Conservation (phyloP, 2,888 invertebrate species). For the Drosophila anceps region DNA sequence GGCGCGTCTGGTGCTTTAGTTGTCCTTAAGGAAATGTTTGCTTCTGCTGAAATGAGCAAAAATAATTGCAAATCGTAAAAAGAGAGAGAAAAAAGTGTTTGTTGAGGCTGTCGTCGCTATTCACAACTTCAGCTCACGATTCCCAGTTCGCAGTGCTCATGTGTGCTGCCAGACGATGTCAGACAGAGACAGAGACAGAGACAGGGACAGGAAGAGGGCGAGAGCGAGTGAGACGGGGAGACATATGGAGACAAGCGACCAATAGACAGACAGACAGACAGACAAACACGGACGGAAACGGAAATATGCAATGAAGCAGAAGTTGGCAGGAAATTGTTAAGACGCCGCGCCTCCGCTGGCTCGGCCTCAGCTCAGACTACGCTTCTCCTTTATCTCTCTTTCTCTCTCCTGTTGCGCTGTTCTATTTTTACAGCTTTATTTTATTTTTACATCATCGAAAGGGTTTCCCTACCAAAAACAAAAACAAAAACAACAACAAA, state of each 20-base stretch:
- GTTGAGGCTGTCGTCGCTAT: conserved; percentile 56
- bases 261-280: conserved; percentile 38
- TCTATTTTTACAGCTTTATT: conserved; percentile 59
- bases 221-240: conserved; percentile 9
- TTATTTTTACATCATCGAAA: conserved; percentile 74
- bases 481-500: conserved; percentile 2
- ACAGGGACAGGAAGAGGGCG: no score
- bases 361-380: neutral
- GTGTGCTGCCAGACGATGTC: conserved; percentile 42
- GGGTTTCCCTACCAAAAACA: conserved; percentile 55
- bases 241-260: conserved; percentile 13
- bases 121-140: conserved; percentile 25
- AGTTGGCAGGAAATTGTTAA: conserved; percentile 81
- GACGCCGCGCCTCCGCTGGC: conserved; percentile 63
- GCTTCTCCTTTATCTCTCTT: neutral
- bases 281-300: conserved; percentile 64
- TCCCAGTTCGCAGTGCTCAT: conserved; percentile 35
- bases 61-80: conserved; percentile 81
- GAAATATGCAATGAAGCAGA: conserved; percentile 81
- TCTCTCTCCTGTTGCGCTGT: conserved; percentile 12
- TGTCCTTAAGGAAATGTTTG: conserved; percentile 76
- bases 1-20: conserved; percentile 49
- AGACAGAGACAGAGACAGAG: conserved; percentile 14
- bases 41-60: conserved; percentile 81
- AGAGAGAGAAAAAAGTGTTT: conserved; percentile 32